These are phyloP conservation scores for Boulengeromyrus knoepffleri DNA, from an alignment of 2,113 vertebrate genomes.

Conservation along the genomic window DNA sequence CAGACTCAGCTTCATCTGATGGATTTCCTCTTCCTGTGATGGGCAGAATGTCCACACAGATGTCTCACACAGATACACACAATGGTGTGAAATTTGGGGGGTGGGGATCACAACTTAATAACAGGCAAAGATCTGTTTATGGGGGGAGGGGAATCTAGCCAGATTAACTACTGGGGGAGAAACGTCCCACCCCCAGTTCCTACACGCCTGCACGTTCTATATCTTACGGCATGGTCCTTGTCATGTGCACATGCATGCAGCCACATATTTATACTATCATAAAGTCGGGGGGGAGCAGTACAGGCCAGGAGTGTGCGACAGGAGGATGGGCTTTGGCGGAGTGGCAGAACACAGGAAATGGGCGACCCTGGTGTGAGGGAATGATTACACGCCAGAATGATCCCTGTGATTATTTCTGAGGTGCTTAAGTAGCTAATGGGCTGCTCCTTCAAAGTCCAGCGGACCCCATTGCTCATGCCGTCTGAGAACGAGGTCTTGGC, in stretches of 20 bases:
- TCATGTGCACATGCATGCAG: not conserved
- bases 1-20: not conserved
- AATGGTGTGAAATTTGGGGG: not conserved
- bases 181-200: not conserved
- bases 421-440: constrained; percentile 44
- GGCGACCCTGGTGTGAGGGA: constrained; percentile 8
- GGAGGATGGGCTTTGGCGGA: not conserved
- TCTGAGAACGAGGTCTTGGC: not conserved
- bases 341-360: not conserved
- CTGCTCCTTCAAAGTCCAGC: constrained; percentile 27
- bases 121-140: not conserved
- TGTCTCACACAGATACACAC: too few relatives aligned
- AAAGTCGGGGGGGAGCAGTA: not conserved
- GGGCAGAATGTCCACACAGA: not conserved
- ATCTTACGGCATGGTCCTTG: not conserved
- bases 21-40: not conserved
- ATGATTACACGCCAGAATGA: constrained; percentile 17
- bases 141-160: too few relatives aligned
- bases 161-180: not conserved
- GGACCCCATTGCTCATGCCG: not conserved
- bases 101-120: not conserved
- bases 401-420: constrained; percentile 28
- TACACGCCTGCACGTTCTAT: not conserved
- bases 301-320: not conserved
- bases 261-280: too few relatives aligned